These are phyloP conservation scores for Otus sunia DNA, from an alignment of 2,113 vertebrate genomes.

Conservation along the genomic window DNA sequence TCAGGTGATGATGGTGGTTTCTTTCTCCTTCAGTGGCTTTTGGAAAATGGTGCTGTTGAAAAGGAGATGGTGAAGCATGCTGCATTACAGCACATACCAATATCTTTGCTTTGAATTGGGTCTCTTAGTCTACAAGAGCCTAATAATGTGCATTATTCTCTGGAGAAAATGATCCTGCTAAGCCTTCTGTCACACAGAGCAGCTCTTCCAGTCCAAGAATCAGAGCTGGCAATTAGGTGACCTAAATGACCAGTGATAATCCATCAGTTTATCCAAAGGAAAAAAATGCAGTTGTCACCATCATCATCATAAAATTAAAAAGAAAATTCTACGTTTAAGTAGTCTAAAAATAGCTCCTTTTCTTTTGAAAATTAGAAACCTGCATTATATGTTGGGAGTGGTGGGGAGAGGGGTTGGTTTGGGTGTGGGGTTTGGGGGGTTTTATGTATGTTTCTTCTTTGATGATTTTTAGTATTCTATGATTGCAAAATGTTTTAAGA, in stretches of 20 bases:
- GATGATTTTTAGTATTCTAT: not conserved
- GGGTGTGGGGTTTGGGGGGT: accelerated
- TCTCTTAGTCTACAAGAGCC: not conserved
- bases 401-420: not conserved
- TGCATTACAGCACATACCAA: not conserved
- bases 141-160: not conserved
- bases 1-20: not conserved
- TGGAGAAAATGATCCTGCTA: not conserved
- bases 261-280: not conserved
- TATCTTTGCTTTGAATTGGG: not conserved
- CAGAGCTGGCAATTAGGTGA: slow-evolving; percentile 34
- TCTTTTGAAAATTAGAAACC: not conserved
- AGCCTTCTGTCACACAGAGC: slow-evolving; percentile 5
- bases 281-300: not conserved
- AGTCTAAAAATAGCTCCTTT: not conserved
- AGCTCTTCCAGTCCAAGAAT: not conserved
- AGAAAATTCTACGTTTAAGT: not conserved
- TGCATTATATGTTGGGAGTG: not conserved
- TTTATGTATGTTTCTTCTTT: not conserved
- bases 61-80: not conserved
- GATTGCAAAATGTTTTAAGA: not conserved
- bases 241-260: slow-evolving; percentile 44
- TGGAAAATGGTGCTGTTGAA: not conserved
- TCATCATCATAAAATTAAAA: not conserved
- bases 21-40: not conserved